Percentiles rank a stretch among this genome's conserved stretches.
Conservation (phyloP, 35 echinoderm and acorn worm genomes). For the Heliocidaris erythrogramma region DNA sequence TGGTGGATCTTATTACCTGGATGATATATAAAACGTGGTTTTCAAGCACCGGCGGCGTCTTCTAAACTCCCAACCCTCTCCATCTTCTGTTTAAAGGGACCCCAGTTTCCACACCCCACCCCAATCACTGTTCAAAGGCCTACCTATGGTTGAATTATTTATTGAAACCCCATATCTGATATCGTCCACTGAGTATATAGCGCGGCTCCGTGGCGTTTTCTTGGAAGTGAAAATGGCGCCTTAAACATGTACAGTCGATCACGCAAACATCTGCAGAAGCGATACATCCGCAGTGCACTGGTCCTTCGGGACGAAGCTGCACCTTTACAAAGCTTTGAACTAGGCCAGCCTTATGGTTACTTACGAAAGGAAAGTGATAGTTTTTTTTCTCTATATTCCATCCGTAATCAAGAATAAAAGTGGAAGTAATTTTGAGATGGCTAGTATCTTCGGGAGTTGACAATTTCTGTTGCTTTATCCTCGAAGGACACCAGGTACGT, state of each 20-base stretch:
- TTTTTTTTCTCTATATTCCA: not conserved
- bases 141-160: not conserved
- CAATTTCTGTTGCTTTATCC: not conserved
- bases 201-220: not conserved
- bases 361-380: not conserved
- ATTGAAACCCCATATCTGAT: not conserved
- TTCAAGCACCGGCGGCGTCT: not conserved
- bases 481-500: not conserved
- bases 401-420: not conserved
- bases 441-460: not conserved
- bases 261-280: not conserved
- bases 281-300: not conserved
- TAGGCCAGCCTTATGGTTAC: not conserved
- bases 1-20: not conserved
- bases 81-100: not conserved
- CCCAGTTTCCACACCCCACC: too few relatives aligned
- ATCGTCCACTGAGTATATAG: not conserved
- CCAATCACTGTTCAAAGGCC: not conserved
- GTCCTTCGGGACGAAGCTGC: not conserved
- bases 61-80: not conserved
- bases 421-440: too few relatives aligned
- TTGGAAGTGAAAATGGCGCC: not conserved
- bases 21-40: conserved; percentile 10
- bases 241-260: not conserved
- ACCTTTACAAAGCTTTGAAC: not conserved